Base-by-base conservation (phyloP, 2,888 invertebrate species). In the Rhingia campestris region DNA sequence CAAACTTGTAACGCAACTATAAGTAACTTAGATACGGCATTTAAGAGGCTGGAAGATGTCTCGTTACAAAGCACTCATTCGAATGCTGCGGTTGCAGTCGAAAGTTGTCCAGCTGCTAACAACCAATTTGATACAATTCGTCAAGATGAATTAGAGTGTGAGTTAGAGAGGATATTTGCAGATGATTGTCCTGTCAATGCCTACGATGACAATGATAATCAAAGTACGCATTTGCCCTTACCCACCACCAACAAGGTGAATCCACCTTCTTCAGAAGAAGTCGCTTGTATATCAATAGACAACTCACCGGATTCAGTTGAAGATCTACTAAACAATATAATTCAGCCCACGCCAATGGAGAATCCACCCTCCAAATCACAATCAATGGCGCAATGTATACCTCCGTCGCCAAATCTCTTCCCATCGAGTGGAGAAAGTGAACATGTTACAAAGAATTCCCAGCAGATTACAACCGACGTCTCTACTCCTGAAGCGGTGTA, bases 351-450 rank as follows among this genome's bases (percentile, higher is more conserved):
- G 5, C 9, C 22, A 3, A 4, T 35, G 35, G 14, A 43, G n/a
- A 32, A 10, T 22, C 1, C 3, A 22, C 12, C 12, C 6, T 0
- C 1, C 5, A 43, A 41, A 33, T 2, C 30, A 9, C 43, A n/a
- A 14, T 4, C 4, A 30, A 10, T 10, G 0, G 7, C 41, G 35
- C 49, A 39, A 4, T 4, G 7, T 0, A 64, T 75, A 81, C 22
- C 66, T n/a, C 47, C 56, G 3, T 81, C 75, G 7, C 81, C 81
- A 12, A 69, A 61, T 30, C 67, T 76, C 4, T 76, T 82, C 4
- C 77, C 67, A 63, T 77, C 77, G 10, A 82, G 72, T 7, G 81
- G 51, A 10, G 77, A 77, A 56, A 82, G 49, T 45, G 9, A 63
- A 22, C 22, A 1, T 22, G 22, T 22, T 22, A 2, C 22, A 2